Base-by-base conservation (phyloP, 2,113 vertebrate genomes). In the Neolamprologus caudopunctatus region DNA sequence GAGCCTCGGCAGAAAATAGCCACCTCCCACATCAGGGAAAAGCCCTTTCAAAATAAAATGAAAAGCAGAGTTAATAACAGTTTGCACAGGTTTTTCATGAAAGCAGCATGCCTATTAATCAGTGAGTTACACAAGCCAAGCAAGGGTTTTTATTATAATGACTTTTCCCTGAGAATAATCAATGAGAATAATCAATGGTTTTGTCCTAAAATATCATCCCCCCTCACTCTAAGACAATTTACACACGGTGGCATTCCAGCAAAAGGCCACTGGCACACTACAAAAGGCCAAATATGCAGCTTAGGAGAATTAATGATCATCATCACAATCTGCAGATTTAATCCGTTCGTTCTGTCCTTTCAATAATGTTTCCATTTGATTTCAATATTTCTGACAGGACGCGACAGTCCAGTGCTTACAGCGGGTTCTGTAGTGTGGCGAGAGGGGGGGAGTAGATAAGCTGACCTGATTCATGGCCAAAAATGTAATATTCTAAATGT, bases 1-100 rank as follows among this genome's bases (percentile, higher is more conserved):
- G 47, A 99, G 97, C 83, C 97, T 96, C 42, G 99, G 98, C 94
- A 99, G 97, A 92, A 99, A 99, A 93, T 98, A 97, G 47, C 99
- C 98, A 35, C 98, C 98, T 28, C 99, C 99, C 9, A 99, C 98
- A 80, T 99, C 99, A 71, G 99, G 98, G 87, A 99, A 98, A 26
- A 99, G 96, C 19, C 99, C 99, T 99, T 90, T 12, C 45, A 80
- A 81, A 66, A 82, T 19, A 80, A 54, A 90, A 68, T 6, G 50
- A 1, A 55, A 33, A 51, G 28, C 51, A 24, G 51, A 0, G 45
- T 81, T 9, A 83, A 14, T 53, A 1, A 54, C n/a, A 55, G 37
- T 57, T 24, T 8, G 37, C 35, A n/a, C 19, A 45, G 13, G 42
- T 54, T 79, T 13, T n/a, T 79, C 2, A 8, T 79, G 5, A 40